These are phyloP conservation scores for Halcyon leucocephala DNA, from an alignment of 2,797 vertebrate genomes.

Conservation along the genomic window DNA sequence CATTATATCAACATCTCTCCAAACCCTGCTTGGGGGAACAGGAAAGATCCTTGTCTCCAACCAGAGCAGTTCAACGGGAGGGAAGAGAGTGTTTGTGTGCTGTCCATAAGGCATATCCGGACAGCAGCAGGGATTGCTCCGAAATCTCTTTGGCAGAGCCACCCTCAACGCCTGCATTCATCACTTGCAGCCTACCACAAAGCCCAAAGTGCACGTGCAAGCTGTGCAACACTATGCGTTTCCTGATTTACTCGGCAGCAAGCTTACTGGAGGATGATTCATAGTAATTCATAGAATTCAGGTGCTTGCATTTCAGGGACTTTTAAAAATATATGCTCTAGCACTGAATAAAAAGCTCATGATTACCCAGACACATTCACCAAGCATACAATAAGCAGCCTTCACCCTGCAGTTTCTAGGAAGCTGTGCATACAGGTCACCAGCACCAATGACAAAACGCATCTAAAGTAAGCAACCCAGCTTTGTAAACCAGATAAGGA, in stretches of 20 bases:
- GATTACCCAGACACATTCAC: background rate
- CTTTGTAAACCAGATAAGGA: background rate
- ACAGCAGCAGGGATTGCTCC: background rate
- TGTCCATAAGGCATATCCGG: background rate
- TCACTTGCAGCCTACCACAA: background rate
- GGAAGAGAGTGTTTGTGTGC: too few relatives aligned
- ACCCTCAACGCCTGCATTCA: accelerated
- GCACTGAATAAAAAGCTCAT: background rate
- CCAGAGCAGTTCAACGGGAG: too few relatives aligned
- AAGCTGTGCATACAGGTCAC: background rate
- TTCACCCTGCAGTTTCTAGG: background rate
- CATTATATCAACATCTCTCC: background rate
- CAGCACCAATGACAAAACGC: background rate
- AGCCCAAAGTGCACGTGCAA: background rate
- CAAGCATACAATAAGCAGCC: background rate
- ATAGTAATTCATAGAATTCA: background rate
- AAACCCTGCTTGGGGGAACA: background rate
- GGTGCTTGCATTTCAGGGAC: background rate
- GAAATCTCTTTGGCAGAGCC: background rate
- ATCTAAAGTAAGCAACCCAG: accelerated
- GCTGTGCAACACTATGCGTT: accelerated
- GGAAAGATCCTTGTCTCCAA: too few relatives aligned
- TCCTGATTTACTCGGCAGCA: background rate
- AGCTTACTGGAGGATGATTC: background rate
- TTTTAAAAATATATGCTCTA: background rate